Evolutionary conservation across 2,113 vertebrate genomes (phyloP).

Genomic region (Onychostoma macrolepis): DNA sequence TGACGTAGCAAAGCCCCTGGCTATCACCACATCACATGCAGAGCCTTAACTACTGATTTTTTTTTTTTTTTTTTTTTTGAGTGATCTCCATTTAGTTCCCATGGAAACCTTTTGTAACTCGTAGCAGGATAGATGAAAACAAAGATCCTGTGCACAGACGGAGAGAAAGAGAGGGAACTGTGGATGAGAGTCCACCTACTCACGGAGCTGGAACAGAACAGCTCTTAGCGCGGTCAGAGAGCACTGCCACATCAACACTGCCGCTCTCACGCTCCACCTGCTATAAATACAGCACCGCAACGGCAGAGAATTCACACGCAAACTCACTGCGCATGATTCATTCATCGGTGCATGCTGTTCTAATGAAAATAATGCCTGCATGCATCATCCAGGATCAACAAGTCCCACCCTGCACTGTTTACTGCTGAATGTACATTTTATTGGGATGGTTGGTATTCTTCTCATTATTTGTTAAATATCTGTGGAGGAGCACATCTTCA

Average conservation of each 20-base stretch:
- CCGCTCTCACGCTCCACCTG: neutral
- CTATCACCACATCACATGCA: slow-evolving; percentile 39
- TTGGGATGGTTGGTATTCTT: neutral
- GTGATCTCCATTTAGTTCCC: slow-evolving; percentile 66
- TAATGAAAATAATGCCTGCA: neutral
- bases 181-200: slow-evolving; percentile 61
- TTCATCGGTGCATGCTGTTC: neutral
- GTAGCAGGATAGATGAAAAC: slow-evolving; percentile 52
- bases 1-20: neutral
- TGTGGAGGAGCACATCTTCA: neutral
- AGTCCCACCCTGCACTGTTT: neutral
- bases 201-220: slow-evolving; percentile 43
- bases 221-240: slow-evolving; percentile 55
- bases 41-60: slow-evolving; percentile 24
- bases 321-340: neutral
- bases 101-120: slow-evolving; percentile 67
- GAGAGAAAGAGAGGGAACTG: slow-evolving; percentile 41
- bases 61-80: slow-evolving; percentile 43
- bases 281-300: slow-evolving; percentile 6
- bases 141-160: slow-evolving; percentile 35
- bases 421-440: neutral
- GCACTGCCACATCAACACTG: slow-evolving; percentile 16
- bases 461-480: neutral
- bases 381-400: neutral
- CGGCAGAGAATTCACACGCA: neutral